phyloP scores from a whole-genome alignment of 2,888 invertebrate genomes.

The Acheta domesticus region DNA sequence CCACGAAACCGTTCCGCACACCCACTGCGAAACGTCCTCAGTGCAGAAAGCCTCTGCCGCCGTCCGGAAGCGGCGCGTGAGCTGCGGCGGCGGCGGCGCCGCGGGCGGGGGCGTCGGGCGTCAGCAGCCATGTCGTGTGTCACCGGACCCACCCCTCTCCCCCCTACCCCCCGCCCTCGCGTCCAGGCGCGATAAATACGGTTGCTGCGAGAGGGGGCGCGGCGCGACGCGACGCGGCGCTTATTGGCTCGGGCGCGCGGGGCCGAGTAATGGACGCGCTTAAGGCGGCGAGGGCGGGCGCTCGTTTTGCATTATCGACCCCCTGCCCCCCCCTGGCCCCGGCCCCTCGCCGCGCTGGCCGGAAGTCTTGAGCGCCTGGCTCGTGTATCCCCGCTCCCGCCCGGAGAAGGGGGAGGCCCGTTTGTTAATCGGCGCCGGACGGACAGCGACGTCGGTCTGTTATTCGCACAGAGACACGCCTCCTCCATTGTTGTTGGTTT shows the following conservation, averaged over 20 bases:
- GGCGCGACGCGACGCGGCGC: background rate
- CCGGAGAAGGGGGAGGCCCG: background rate
- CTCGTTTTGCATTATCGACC: slow-evolving; percentile 18
- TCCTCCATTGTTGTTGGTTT: too few relatives aligned
- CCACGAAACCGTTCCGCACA: too few relatives aligned
- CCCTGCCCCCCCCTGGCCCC: background rate
- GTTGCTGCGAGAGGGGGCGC: background rate
- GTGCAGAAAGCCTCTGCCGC: too few relatives aligned
- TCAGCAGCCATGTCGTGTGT: too few relatives aligned
- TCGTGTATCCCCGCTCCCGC: too few relatives aligned
- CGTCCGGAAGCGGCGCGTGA: too few relatives aligned
- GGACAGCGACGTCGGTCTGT: background rate
- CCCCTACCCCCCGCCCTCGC: background rate
- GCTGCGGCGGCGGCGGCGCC: too few relatives aligned
- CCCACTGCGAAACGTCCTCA: too few relatives aligned
- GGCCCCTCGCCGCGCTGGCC: background rate
- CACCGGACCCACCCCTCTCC: background rate
- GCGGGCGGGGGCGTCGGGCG: too few relatives aligned
- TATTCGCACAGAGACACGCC: too few relatives aligned
- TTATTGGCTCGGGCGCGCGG: background rate
- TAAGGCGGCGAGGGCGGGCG: background rate
- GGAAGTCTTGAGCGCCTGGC: background rate
- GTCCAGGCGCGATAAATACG: background rate
- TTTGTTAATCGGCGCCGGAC: background rate
- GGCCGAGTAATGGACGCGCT: background rate